These are phyloP conservation scores for Drosophila atripex DNA, from an alignment of 2,888 invertebrate genomes.

Conservation along the genomic window DNA sequence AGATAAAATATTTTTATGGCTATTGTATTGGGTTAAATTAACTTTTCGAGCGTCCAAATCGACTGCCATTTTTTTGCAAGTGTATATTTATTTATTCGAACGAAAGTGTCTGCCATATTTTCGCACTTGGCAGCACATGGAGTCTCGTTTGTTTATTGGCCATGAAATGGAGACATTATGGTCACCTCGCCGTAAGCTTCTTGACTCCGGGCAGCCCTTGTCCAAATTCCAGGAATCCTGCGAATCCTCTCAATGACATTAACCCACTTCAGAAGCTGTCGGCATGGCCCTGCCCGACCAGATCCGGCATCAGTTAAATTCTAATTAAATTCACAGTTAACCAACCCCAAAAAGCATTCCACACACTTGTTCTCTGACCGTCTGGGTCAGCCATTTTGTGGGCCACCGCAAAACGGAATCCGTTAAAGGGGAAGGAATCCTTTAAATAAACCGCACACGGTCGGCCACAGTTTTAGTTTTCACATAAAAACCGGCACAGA, in stretches of 20 bases:
- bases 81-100: conserved; percentile 30
- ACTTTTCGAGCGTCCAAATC: background rate
- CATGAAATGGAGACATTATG: conserved; percentile 54
- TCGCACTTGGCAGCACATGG: conserved; percentile 29
- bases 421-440: conserved; percentile 14
- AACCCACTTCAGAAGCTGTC: conserved; percentile 41
- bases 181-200: conserved; percentile 12
- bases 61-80: background rate
- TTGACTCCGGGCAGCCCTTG: background rate
- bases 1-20: background rate
- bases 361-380: conserved; percentile 49
- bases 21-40: background rate
- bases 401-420: conserved; percentile 46
- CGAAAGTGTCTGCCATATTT: conserved; percentile 33
- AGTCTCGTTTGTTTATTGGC: conserved; percentile 33
- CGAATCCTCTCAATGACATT: conserved; percentile 15
- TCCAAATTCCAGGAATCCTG: conserved; percentile 4
- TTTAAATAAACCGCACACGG: conserved; percentile 43
- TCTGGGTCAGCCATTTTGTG: conserved; percentile 49
- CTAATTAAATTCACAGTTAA: conserved; percentile 66
- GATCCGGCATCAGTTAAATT: conserved; percentile 45
- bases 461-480: conserved; percentile 43
- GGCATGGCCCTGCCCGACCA: conserved; percentile 11
- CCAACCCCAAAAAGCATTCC: conserved; percentile 29
- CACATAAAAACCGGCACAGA: conserved; percentile 24